phyloP scores from a whole-genome alignment of 2,888 invertebrate genomes.

The Pantelozetes paolii region DNA sequence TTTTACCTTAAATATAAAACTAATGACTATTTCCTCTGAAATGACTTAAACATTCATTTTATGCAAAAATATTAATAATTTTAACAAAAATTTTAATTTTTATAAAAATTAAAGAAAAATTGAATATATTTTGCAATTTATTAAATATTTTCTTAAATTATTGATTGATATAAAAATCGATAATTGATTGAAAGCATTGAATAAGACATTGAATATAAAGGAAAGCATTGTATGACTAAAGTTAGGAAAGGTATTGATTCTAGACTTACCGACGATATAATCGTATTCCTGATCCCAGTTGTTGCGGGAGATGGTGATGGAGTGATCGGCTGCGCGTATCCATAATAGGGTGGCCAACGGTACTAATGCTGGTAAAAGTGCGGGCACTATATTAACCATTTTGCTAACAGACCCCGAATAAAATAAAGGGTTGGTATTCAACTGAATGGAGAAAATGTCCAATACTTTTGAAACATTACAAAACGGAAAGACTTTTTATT shows the following conservation, averaged over 20 bases:
- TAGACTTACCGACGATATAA: slow-evolving; percentile 48
- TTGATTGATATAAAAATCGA: too few relatives aligned
- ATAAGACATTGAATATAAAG: too few relatives aligned
- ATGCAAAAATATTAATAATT: neutral
- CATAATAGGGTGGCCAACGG: slow-evolving; percentile 47
- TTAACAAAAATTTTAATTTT: neutral
- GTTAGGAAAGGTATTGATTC: too few relatives aligned
- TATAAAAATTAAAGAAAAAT: too few relatives aligned
- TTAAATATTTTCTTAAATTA: too few relatives aligned
- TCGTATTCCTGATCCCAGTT: slow-evolving; percentile 48
- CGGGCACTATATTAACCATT: slow-evolving; percentile 42
- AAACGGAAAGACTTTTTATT: too few relatives aligned
- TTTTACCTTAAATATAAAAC: neutral
- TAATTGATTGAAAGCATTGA: too few relatives aligned
- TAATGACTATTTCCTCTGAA: neutral
- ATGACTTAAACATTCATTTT: neutral
- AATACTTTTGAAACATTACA: neutral
- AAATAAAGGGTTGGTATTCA: neutral
- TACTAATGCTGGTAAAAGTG: slow-evolving; percentile 46
- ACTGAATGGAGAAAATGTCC: neutral
- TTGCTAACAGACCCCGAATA: neutral
- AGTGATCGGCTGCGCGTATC: slow-evolving; percentile 48
- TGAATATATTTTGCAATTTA: too few relatives aligned
- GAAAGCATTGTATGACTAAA: too few relatives aligned
- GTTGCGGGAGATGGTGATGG: slow-evolving; percentile 46